phyloP scores from a whole-genome alignment of 2,888 invertebrate genomes.

The Oeneis ivallda region DNA sequence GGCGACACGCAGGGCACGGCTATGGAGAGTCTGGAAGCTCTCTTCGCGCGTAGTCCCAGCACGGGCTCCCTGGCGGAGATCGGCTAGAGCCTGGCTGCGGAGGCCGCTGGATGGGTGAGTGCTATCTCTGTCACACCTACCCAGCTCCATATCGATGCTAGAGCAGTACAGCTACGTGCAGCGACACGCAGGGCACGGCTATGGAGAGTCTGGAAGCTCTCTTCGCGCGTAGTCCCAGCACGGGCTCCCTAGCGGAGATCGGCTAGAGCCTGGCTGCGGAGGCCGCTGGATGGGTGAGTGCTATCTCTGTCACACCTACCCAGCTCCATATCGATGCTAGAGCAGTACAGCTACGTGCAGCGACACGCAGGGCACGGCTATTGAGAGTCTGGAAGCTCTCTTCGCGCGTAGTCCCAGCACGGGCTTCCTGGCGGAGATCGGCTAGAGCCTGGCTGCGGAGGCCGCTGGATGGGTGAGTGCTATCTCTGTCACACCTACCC shows the following conservation, averaged over 20 bases:
- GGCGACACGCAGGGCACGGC: conserved; percentile 64
- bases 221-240: conserved; percentile 71
- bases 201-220: conserved; percentile 79
- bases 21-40: conserved; percentile 77
- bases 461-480: conserved; percentile 62
- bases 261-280: conserved; percentile 72
- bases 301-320: neutral
- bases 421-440: conserved; percentile 77
- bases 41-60: conserved; percentile 73
- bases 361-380: conserved; percentile 68
- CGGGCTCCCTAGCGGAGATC: conserved; percentile 77
- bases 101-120: conserved; percentile 65
- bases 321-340: neutral
- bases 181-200: conserved; percentile 65
- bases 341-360: neutral
- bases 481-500: neutral
- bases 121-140: neutral
- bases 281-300: conserved; percentile 62
- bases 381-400: conserved; percentile 77
- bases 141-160: conserved; percentile 67
- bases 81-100: conserved; percentile 70
- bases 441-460: conserved; percentile 69
- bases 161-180: conserved; percentile 71
- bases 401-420: conserved; percentile 73
- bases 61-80: conserved; percentile 78